Conservation (phyloP, 2,888 invertebrate species). For the Pyrrhia umbra region DNA sequence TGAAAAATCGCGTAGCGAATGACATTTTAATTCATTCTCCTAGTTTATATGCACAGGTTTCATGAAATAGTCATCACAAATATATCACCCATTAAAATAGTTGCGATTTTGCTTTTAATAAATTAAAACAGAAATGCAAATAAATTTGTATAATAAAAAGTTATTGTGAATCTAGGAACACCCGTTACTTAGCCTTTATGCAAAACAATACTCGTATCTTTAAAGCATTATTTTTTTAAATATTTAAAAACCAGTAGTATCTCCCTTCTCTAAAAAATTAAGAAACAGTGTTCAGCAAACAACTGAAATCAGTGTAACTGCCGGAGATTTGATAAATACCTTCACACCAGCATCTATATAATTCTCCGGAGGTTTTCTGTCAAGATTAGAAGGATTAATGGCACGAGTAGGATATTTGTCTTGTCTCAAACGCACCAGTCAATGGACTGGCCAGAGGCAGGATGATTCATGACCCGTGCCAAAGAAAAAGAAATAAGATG, state of each 20-base stretch:
- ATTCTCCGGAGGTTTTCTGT: constrained; percentile 78
- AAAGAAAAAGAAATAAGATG: constrained; percentile 52
- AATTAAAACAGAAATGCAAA: no score
- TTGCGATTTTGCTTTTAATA: no score
- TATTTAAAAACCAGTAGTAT: no score
- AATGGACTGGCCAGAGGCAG: constrained; percentile 60
- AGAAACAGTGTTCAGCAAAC: constrained; percentile 52
- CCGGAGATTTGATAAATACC: constrained; percentile 67
- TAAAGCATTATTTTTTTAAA: no score
- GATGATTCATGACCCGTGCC: constrained; percentile 61
- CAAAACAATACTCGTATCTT: no score
- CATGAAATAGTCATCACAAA: no score
- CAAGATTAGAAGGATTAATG: constrained; percentile 87
- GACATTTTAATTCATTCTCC: background rate
- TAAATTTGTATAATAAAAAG: no score
- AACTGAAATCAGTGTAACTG: constrained; percentile 49
- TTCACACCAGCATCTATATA: constrained; percentile 58
- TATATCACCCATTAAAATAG: no score
- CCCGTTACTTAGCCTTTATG: no score
- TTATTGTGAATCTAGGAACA: no score
- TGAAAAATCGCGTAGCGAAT: constrained; percentile 16
- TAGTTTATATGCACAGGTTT: background rate
- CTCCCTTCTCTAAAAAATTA: constrained; percentile 9
- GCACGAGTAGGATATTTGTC: constrained; percentile 79
- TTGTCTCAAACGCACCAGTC: constrained; percentile 73